Base-by-base conservation (phyloP, 2,888 invertebrate species). In the Lochmaea capreae region DNA sequence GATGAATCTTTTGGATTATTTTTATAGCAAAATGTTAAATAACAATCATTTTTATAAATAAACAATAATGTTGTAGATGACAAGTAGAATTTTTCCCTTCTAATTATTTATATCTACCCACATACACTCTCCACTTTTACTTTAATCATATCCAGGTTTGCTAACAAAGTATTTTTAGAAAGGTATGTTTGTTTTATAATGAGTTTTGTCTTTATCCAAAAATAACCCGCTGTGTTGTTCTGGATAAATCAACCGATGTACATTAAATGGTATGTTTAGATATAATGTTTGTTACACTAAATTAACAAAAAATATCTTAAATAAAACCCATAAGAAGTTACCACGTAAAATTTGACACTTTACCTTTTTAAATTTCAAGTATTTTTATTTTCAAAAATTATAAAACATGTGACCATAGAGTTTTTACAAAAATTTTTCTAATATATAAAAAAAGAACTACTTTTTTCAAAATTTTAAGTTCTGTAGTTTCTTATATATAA, bases 111-210 rank as follows among this genome's bases (percentile, higher is more conserved):
- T 49, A 16, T 54, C 18, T 16, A 54, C 16, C 2, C 46, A 14
- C 14, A 57, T 10, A 61, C 61, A 59, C 26, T 39, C 39, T 61
- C 39, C 61, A 39, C 61, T 61, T 61, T 61, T 39, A 61, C 33
- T 61, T 61, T 39, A 61, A 61, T 61, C 26, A 61, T 61, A 61
- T 39, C 61, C 61, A 61, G 61, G 33, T 61, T 61, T 39, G 61
- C 61, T 61, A 39, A 39, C 61, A 33, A 10, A 14, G 61, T 61
- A 61, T 61, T 61, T 61, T 33, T 61, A 61, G 61, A 61, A 39
- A 61, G 39, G 61, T 61, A 61, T 61, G 61, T 61, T 61, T 61
- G 39, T 61, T 61, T 61, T 61, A 61, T 61, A 39, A 39, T 61
- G 61, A 33, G 61, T 61, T 61, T 61, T 61, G 61, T 61, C 61